Conservation (phyloP, 2,113 vertebrate species). For the Sinocyclocheilus rhinocerous region DNA sequence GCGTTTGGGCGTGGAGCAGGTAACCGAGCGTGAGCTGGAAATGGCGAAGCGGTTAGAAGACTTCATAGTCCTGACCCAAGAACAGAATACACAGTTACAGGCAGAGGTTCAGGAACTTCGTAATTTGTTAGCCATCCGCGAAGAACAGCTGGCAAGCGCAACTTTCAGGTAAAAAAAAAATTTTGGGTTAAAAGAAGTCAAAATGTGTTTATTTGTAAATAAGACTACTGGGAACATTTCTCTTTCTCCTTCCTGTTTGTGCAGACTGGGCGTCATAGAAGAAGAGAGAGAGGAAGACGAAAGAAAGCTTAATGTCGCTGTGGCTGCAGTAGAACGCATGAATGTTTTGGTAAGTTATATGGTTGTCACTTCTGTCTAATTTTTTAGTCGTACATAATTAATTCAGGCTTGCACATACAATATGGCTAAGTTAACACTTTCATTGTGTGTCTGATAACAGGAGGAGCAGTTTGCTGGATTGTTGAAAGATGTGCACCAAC, state of each 20-base stretch:
- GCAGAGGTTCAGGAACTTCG: conserved; percentile 75
- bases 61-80: conserved; percentile 76
- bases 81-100: conserved; percentile 75
- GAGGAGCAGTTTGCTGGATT: conserved; percentile 77
- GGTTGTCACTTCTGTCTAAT: not conserved
- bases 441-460: conserved; percentile 57
- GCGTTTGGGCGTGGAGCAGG: conserved; percentile 73
- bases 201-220: not conserved
- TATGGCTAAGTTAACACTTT: not conserved
- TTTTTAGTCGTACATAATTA: not conserved
- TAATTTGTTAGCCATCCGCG: conserved; percentile 69
- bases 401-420: not conserved
- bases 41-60: conserved; percentile 81
- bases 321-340: conserved; percentile 75
- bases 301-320: conserved; percentile 73
- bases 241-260: conserved; percentile 42
- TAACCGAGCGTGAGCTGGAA: conserved; percentile 78
- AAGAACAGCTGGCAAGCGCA: conserved; percentile 78
- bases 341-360: conserved; percentile 72
- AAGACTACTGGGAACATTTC: not conserved
- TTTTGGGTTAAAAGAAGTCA: not conserved
- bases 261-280: conserved; percentile 80
- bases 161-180: conserved; percentile 72
- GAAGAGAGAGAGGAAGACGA: conserved; percentile 81
- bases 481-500: conserved; percentile 66